Evolutionary conservation across 2,888 invertebrate genomes (phyloP).

Genomic region (Erynnis tages): DNA sequence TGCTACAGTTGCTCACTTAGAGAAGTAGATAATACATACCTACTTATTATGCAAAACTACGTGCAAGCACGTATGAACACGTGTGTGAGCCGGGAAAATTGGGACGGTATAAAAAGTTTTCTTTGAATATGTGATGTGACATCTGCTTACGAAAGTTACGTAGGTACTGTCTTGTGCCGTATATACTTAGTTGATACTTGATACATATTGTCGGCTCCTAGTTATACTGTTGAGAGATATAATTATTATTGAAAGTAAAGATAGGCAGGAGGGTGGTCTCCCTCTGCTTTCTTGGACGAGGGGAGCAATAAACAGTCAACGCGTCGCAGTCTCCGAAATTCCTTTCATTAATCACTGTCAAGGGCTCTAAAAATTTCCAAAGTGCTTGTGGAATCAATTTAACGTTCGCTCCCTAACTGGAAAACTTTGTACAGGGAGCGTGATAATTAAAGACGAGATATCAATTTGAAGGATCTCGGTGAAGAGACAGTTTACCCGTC

Average conservation of each 20-base stretch:
- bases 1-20: too few relatives aligned
- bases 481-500: conserved; percentile 26
- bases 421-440: conserved; percentile 56
- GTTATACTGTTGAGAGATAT: conserved; percentile 41
- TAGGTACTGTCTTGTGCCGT: too few relatives aligned
- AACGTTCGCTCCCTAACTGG: conserved; percentile 62
- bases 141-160: too few relatives aligned
- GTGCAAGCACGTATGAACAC: too few relatives aligned
- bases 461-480: conserved; percentile 54
- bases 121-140: too few relatives aligned
- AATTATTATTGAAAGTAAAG: conserved; percentile 37
- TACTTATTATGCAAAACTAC: too few relatives aligned
- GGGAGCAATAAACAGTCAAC: conserved; percentile 48
- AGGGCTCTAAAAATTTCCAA: conserved; percentile 73
- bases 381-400: conserved; percentile 77
- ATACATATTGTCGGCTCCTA: too few relatives aligned
- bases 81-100: too few relatives aligned
- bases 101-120: too few relatives aligned
- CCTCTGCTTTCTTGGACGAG: conserved; percentile 58
- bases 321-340: conserved; percentile 65
- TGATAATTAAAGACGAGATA: conserved; percentile 73
- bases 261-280: conserved; percentile 45
- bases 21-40: too few relatives aligned
- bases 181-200: too few relatives aligned
- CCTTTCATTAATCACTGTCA: conserved; percentile 79